Percentiles rank a stretch among this genome's conserved stretches.
These are phyloP conservation scores for Poecilus cupreus DNA, from an alignment of 2,888 invertebrate species.

Conservation along the genomic window DNA sequence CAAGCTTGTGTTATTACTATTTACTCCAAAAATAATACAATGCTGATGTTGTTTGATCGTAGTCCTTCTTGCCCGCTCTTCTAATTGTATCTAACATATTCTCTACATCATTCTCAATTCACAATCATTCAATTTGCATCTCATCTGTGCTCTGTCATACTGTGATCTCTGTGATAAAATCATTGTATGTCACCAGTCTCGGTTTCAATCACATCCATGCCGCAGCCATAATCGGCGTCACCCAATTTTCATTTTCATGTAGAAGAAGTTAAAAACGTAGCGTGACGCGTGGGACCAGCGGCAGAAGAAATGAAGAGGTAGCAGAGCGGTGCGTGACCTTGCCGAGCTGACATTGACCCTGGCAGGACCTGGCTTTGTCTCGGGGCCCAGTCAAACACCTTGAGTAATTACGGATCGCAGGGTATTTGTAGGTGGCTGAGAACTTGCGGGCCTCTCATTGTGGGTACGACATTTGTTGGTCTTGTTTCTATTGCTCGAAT, in stretches of 20 bases:
- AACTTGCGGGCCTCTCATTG: too few relatives aligned
- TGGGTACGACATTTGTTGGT: too few relatives aligned
- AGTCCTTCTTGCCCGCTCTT: too few relatives aligned
- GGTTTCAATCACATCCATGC: slow-evolving; percentile 39
- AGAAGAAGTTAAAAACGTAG: neutral
- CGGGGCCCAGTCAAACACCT: slow-evolving; percentile 26
- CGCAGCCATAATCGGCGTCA: neutral
- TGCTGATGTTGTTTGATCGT: too few relatives aligned
- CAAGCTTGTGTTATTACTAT: too few relatives aligned
- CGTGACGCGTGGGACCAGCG: neutral
- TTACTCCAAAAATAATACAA: too few relatives aligned
- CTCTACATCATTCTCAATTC: too few relatives aligned
- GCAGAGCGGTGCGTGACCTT: slow-evolving; percentile 40
- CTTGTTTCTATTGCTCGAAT: too few relatives aligned
- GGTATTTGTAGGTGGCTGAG: too few relatives aligned
- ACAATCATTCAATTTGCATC: neutral
- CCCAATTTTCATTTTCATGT: neutral
- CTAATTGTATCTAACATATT: too few relatives aligned
- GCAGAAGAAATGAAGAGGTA: neutral
- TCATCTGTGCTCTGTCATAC: too few relatives aligned
- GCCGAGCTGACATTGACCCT: slow-evolving; percentile 44
- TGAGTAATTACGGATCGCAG: neutral
- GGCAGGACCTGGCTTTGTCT: slow-evolving; percentile 38
- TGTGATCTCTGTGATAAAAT: slow-evolving; percentile 23
- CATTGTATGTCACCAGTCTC: slow-evolving; percentile 22